Evolutionary conservation across 2,797 vertebrate genomes (phyloP), one percentile per base, ranked within the genome.

Genomic region (Malurus leucopterus): DNA sequence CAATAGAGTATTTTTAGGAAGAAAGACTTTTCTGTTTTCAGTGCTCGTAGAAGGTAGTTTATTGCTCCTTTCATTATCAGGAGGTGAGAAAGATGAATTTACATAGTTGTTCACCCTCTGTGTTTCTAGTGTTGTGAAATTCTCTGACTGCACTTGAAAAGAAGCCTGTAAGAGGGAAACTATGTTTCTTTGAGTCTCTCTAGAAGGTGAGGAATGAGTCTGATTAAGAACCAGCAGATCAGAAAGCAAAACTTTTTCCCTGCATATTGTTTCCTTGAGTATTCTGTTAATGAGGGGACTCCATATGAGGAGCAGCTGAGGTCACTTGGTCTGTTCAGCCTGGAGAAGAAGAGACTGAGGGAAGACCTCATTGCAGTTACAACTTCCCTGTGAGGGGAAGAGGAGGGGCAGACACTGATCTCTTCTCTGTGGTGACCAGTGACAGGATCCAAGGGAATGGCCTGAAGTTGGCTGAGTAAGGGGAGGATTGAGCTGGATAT

Each of bases 331-430:
- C 16, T 46, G 8, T 46, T 61, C 54, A 30, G 6, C 13, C 47
- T 61, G 54, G 32, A 17, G 38, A 69, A 26, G 10, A 50, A 46
- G 13, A 46, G 62, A 29, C 57, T 40, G 21, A 51, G 7, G 4
- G 27, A 46, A 51, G 5, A 16, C 8, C 32, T 43, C 36, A 30
- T 0, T 83, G n/a, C 23, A 58, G 38, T 46, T 67, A 46, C 3
- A 29, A 0, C 15, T 53, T 32, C 29, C 6, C 51, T 0, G 0
- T 6, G 4, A 24, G 9, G 11, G 40, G 3, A 46, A 24, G 29
- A 32, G 32, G 6, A 32, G 23, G 23, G 20, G 7, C 24, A 53
- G 29, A 1, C 29, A 9, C 24, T 46, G 47, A 21, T 59, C 16
- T 32, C 3, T 1, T 59, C 16, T 32, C 3, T 1, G 0, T 40